A percentile compares a stretch with the other conserved stretches of the same genome.
Evolutionary conservation across 2,113 vertebrate genomes (phyloP).

Genomic region (Rhinolophus ferrumequinum): DNA sequence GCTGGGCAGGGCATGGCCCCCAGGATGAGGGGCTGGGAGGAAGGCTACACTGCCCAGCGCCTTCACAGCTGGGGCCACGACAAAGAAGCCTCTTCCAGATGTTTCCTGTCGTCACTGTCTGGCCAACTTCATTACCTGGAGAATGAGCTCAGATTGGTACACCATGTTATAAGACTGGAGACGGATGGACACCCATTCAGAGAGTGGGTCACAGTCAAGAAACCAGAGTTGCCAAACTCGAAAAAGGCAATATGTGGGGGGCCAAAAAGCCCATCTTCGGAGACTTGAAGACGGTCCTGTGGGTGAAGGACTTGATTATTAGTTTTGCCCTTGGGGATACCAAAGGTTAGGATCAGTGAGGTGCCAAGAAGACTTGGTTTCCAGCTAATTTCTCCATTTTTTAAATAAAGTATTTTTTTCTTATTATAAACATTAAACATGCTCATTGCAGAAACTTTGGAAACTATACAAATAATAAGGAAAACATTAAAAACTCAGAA

Average conservation of each 20-base stretch:
- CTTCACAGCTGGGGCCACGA: neutral
- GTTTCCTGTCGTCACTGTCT: neutral
- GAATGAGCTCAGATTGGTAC: neutral
- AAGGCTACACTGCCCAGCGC: neutral
- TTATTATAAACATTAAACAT: neutral
- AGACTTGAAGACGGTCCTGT: neutral
- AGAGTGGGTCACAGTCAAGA: neutral
- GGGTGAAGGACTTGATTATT: neutral
- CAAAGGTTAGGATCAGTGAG: neutral
- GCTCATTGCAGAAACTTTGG: neutral
- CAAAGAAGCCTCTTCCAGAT: neutral
- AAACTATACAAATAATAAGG: neutral
- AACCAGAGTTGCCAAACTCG: neutral
- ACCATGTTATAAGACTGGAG: neutral
- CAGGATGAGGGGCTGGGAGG: neutral
- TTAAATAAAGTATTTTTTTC: neutral
- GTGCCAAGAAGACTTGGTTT: neutral
- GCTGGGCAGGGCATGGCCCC: neutral
- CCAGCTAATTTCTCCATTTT: neutral
- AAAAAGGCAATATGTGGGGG: neutral
- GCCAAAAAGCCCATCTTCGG: neutral
- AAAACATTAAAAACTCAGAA: neutral
- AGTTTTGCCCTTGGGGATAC: neutral
- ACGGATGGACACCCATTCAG: neutral
- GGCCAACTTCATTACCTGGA: neutral